These are phyloP conservation scores for Daboia siamensis DNA, from an alignment of 2,113 vertebrate genomes.

Conservation along the genomic window DNA sequence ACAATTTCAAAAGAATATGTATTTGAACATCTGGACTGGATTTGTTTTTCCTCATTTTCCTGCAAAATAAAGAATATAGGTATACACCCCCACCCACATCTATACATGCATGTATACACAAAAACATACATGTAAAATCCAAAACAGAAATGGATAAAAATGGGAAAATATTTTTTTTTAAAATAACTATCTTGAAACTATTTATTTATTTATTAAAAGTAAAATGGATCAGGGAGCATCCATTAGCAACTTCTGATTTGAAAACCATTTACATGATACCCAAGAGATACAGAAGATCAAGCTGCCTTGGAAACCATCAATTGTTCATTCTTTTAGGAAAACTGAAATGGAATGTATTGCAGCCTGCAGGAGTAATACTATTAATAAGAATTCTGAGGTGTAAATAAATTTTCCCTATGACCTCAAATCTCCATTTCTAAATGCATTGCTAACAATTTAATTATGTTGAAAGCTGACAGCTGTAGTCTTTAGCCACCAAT, in stretches of 20 bases:
- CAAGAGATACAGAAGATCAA: neutral
- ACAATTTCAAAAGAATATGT: neutral
- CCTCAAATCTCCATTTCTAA: neutral
- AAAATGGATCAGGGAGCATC: neutral
- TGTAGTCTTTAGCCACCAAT: slow-evolving; percentile 9
- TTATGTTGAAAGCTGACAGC: slow-evolving; percentile 33
- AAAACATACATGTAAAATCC: neutral
- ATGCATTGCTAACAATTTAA: slow-evolving; percentile 20
- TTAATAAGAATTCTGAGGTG: neutral
- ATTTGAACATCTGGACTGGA: neutral
- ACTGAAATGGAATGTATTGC: neutral
- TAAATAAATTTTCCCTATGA: slow-evolving; percentile 6
- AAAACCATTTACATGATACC: neutral
- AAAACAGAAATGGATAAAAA: neutral
- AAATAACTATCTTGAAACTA: neutral
- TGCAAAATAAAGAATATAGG: neutral
- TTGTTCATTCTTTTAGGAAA: neutral
- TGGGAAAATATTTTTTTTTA: neutral
- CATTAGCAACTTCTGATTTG: neutral
- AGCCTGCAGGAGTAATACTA: neutral
- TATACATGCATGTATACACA: neutral
- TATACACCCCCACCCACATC: neutral
- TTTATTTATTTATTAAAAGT: neutral
- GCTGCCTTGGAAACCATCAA: neutral
- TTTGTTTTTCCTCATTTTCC: neutral